These are phyloP conservation scores for Ophion costatus DNA, from an alignment of 2,888 invertebrate genomes.

Conservation along the genomic window DNA sequence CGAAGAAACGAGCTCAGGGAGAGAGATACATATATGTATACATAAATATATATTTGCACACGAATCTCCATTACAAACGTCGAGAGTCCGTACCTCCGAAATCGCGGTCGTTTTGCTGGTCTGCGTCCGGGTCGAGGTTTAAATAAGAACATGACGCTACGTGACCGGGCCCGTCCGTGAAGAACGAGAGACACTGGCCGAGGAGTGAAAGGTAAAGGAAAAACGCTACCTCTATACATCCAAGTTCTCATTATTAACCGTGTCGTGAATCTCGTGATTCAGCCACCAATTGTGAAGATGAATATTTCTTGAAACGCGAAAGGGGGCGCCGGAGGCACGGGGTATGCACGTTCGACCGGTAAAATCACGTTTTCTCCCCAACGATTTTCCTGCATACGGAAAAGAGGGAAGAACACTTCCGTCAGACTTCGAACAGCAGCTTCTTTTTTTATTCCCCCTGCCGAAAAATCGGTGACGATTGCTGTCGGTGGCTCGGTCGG, in stretches of 20 bases:
- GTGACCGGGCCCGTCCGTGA: conserved; percentile 77
- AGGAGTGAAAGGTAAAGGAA: conserved; percentile 75
- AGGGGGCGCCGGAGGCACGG: neutral
- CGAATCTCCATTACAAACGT: neutral
- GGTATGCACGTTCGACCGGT: no score
- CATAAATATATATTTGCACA: conserved; percentile 9
- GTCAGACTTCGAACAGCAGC: no score
- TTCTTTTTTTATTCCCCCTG: no score
- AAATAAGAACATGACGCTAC: conserved; percentile 77
- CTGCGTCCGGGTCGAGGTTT: conserved; percentile 63
- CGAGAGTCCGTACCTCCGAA: conserved; percentile 19
- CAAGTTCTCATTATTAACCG: conserved; percentile 6
- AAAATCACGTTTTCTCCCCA: no score
- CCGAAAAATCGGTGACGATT: no score
- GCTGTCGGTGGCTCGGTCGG: no score
- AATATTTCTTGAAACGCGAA: conserved; percentile 5
- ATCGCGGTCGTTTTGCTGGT: conserved; percentile 46
- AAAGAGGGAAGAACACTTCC: no score
- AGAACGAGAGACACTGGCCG: conserved; percentile 76
- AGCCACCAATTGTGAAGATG: neutral
- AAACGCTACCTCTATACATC: conserved; percentile 21
- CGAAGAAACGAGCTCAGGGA: conserved; percentile 47
- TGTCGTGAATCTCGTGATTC: neutral
- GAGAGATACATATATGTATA: conserved; percentile 3
- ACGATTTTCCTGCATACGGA: no score